A percentile compares a stretch with the other conserved stretches of the same genome.
phyloP scores from a whole-genome alignment of 1,140 invertebrate genomes.

The Cheumatopsyche charites region DNA sequence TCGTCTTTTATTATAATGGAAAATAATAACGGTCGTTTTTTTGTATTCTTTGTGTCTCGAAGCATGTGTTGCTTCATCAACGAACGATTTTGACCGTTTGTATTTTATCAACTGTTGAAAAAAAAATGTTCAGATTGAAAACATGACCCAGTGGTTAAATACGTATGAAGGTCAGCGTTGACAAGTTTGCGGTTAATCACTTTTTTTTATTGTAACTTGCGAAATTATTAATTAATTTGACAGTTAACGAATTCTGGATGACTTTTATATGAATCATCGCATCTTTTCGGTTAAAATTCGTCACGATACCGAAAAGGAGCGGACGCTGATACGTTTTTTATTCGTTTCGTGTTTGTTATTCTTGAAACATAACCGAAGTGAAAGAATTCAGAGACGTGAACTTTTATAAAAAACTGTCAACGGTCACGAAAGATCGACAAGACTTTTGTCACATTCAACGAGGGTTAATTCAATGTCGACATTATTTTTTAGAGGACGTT shows the following conservation, averaged over 20 bases:
- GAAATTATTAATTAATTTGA: too few relatives aligned
- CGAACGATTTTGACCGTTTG: constrained; percentile 2
- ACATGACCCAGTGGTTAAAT: constrained; percentile 17
- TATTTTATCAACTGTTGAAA: not conserved
- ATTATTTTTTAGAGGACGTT: too few relatives aligned
- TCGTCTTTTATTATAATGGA: not conserved
- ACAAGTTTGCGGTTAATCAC: constrained; percentile 5
- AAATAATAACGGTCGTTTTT: constrained; percentile 6
- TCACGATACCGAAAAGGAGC: constrained; percentile 3
- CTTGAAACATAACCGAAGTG: too few relatives aligned
- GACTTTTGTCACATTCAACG: too few relatives aligned
- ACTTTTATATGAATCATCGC: not conserved
- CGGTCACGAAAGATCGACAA: too few relatives aligned
- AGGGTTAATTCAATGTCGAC: too few relatives aligned
- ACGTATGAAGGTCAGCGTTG: not conserved
- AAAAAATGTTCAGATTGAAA: not conserved
- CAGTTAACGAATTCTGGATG: not conserved
- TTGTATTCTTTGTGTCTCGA: not conserved
- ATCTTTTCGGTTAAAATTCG: constrained; percentile 17
- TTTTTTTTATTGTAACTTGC: too few relatives aligned
- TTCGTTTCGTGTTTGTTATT: too few relatives aligned
- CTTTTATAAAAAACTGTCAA: too few relatives aligned
- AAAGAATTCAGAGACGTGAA: too few relatives aligned
- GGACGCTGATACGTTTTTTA: too few relatives aligned
- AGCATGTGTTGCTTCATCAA: constrained; percentile 4